These are phyloP conservation scores for Montifringilla adamsi DNA, from an alignment of 2,113 vertebrate species.

Conservation along the genomic window DNA sequence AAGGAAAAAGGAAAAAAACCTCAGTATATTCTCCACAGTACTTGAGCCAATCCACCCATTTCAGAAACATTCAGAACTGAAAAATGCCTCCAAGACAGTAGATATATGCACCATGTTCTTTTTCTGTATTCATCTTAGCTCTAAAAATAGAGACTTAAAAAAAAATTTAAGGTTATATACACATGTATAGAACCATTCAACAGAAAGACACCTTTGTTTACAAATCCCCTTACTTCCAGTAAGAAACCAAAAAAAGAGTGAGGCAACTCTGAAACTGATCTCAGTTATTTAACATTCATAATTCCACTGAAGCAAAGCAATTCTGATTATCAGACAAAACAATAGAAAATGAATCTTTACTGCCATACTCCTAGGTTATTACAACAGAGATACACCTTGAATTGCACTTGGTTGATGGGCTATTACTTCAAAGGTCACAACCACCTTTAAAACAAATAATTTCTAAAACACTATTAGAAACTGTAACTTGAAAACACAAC, in stretches of 20 bases:
- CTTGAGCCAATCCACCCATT: neutral
- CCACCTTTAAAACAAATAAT: neutral
- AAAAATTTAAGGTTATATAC: neutral
- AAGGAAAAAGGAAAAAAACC: neutral
- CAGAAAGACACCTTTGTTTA: neutral
- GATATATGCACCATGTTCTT: accelerated
- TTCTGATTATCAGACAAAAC: neutral
- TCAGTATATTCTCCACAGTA: neutral
- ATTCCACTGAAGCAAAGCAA: neutral
- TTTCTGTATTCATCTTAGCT: neutral
- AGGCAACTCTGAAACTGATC: neutral
- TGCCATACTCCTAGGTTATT: neutral
- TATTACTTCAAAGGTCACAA: neutral
- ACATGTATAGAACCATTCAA: neutral
- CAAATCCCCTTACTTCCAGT: neutral
- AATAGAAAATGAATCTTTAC: neutral
- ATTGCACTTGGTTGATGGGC: neutral
- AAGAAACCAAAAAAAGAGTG: neutral
- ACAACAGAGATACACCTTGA: neutral
- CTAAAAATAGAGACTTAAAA: neutral
- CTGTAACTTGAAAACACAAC: neutral
- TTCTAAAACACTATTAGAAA: neutral
- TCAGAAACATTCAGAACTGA: neutral
- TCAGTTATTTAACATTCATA: neutral
- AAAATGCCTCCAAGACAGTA: neutral